These are phyloP conservation scores for Lacanobia oleracea DNA, from an alignment of 2,888 invertebrate genomes.

Conservation along the genomic window DNA sequence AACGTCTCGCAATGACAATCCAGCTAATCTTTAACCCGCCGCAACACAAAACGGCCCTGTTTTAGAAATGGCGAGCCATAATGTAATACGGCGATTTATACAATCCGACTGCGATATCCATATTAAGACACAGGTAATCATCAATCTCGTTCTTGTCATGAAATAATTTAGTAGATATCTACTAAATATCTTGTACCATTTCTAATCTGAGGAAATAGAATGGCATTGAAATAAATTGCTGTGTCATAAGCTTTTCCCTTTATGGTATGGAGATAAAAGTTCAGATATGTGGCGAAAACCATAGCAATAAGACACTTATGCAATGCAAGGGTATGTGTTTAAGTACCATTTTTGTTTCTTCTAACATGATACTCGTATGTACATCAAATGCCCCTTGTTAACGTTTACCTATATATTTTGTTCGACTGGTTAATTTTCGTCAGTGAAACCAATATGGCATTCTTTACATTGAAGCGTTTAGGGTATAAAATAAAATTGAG, in stretches of 20 bases:
- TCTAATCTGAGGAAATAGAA: conserved; percentile 43
- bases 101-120: too few species aligned
- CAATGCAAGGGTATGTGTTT: neutral
- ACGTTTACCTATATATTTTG: neutral
- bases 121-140: conserved; percentile 43
- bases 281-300: conserved; percentile 5
- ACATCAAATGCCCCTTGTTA: neutral
- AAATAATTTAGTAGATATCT: conserved; percentile 47
- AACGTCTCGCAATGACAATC: too few species aligned
- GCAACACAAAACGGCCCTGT: too few species aligned
- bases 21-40: too few species aligned
- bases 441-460: neutral
- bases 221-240: conserved; percentile 45
- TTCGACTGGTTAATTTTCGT: neutral
- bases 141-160: conserved; percentile 46
- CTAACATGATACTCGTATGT: neutral
- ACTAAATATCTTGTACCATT: conserved; percentile 38
- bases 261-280: conserved; percentile 16
- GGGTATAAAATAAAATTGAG: conserved; percentile 3
- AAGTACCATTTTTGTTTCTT: neutral
- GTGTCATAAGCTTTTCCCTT: conserved; percentile 40
- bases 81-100: too few species aligned
- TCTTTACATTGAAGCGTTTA: neutral
- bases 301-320: conserved; percentile 10
- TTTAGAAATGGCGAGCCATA: too few species aligned